Evolutionary conservation across 2,888 invertebrate species (phyloP).

Genomic region (Drosophila atripex): DNA sequence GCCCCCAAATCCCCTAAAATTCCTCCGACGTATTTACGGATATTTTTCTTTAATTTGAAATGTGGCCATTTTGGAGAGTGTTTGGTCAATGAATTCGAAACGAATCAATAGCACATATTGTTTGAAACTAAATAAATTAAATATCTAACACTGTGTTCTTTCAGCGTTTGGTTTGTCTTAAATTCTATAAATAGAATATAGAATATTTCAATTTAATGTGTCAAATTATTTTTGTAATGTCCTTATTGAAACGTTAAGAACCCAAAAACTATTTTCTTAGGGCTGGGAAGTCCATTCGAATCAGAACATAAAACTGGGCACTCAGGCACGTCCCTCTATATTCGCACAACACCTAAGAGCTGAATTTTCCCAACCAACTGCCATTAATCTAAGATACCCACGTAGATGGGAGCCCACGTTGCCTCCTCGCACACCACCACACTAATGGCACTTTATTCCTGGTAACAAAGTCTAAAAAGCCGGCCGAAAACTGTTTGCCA

Average conservation of each 20-base stretch:
- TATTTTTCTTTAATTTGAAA: constrained; percentile 48
- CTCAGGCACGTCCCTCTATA: constrained; percentile 58
- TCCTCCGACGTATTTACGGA: constrained; percentile 22
- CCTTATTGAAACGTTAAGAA: neutral
- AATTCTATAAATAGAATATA: too few relatives aligned
- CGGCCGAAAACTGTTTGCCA: constrained; percentile 66
- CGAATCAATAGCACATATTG: constrained; percentile 9
- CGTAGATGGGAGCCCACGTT: constrained; percentile 31
- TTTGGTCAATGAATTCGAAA: constrained; percentile 20
- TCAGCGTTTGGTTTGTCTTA: neutral
- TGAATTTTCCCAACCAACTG: constrained; percentile 32
- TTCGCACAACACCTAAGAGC: constrained; percentile 13
- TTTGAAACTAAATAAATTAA: constrained; percentile 6
- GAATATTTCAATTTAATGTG: neutral
- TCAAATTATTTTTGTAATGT: neutral
- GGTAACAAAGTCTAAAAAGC: constrained; percentile 51
- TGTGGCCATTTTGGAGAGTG: neutral
- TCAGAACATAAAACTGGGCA: constrained; percentile 43
- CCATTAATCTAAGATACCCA: constrained; percentile 64
- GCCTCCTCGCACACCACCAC: constrained; percentile 10
- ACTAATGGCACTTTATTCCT: constrained; percentile 51
- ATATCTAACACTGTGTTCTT: neutral
- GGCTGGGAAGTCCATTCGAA: neutral
- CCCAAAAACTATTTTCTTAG: neutral
- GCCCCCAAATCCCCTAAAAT: constrained; percentile 15